Conservation (phyloP, 2,888 invertebrate species). For the Diplolepis rosae region DNA sequence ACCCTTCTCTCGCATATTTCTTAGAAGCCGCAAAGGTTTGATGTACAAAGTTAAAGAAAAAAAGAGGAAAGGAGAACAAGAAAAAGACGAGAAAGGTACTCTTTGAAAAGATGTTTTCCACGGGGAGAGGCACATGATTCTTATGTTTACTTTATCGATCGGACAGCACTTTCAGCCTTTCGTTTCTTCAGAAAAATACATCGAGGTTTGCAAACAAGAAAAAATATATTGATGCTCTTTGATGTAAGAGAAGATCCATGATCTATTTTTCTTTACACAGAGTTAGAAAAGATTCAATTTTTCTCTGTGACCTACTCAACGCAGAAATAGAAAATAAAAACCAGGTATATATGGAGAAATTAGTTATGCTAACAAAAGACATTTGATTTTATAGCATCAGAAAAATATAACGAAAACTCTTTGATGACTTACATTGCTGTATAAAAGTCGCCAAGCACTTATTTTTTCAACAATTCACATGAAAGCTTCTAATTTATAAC, state of each 20-base stretch:
- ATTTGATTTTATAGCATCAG: too few species aligned
- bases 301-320: not conserved
- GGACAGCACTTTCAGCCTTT: conserved; percentile 41
- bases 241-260: not conserved
- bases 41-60: conserved; percentile 38
- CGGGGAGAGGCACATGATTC: conserved; percentile 44
- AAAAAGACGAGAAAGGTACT: conserved; percentile 37
- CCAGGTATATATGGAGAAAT: too few species aligned
- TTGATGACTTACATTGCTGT: too few species aligned
- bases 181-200: conserved; percentile 41
- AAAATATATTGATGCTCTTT: not conserved
- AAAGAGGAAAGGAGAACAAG: conserved; percentile 35
- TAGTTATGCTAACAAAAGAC: too few species aligned
- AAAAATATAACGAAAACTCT: too few species aligned
- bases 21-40: not conserved
- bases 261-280: not conserved
- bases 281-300: not conserved
- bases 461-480: too few species aligned
- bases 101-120: conserved; percentile 49
- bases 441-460: too few species aligned
- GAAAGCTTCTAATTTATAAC: too few species aligned
- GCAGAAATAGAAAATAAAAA: too few species aligned
- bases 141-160: conserved; percentile 49
- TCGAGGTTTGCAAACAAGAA: conserved; percentile 1
- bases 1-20: not conserved